Base-by-base conservation (phyloP, 2,888 invertebrate genomes). In the Ischnus inquisitorius region DNA sequence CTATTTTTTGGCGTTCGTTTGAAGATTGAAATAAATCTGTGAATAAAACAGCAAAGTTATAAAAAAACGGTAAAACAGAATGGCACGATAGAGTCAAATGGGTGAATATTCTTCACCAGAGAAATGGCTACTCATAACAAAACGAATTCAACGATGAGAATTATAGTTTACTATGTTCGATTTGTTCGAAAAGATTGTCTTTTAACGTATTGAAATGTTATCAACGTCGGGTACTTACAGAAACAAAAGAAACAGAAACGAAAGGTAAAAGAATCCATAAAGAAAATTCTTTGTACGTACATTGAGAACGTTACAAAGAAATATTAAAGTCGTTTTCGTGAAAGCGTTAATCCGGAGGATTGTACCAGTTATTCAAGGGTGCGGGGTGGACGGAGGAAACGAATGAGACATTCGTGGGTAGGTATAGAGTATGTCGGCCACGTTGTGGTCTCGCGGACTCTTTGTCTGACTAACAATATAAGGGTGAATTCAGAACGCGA, bases 391-490 rank as follows among this genome's bases (percentile, higher is more conserved):
- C 16, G 43, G 62, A 25, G 57, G 57, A n/a, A 75, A 62, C 46
- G 67, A 85, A 82, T 51, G 84, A 74, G 79, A 74, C 74, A 67
- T 54, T 43, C 71, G 72, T 16, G 72, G 72, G 77, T 74, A 76
- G 75, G 62, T 41, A 34, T 34, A 25, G 77, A 81, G 69, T 81
- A 84, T 78, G 81, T 92, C 90, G 90, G 88, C 89, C 90, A 88
- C 89, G 88, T 88, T 87, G 88, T 88, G 83, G 83, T 83, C 79
- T 77, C 81, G 77, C 80, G 90, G 34, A 91, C 91, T 92, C 92
- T 92, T 92, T 92, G 92, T 92, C 91, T 91, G 90, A 88, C 90
- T 89, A 91, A 92, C 92, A 92, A 92, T 92, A 91, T 92, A 92
- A 91, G 92, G 92, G 91, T 90, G 92, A 92, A 92, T 90, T 88